Percentiles rank a stretch among this genome's conserved stretches.
These are phyloP conservation scores for Drosophila trichaetosa DNA, from an alignment of 2,888 invertebrate genomes.

Conservation along the genomic window DNA sequence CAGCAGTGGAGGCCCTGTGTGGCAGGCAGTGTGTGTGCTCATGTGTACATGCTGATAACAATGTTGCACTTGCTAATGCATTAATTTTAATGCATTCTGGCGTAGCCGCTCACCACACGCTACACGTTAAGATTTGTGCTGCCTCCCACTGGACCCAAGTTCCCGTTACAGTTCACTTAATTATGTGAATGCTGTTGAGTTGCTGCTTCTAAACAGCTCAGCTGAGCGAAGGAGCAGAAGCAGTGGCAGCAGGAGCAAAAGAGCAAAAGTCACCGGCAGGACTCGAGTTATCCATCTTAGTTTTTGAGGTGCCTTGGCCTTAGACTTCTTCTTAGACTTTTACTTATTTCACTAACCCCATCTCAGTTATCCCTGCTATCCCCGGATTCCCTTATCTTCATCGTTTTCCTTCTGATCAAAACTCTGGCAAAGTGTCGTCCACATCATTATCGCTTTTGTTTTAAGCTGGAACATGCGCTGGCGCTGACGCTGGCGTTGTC, in stretches of 20 bases:
- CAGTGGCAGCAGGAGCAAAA: constrained; percentile 4
- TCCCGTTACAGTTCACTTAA: constrained; percentile 65
- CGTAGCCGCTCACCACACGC: constrained; percentile 35
- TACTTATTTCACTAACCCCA: constrained; percentile 11
- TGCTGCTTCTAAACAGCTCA: constrained; percentile 34
- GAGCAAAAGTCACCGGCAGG: constrained; percentile 58
- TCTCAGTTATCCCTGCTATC: constrained; percentile 7
- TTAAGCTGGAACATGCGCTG: constrained; percentile 46
- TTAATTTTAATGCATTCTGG: constrained; percentile 78
- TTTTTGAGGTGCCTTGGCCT: constrained; percentile 61
- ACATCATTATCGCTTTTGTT: constrained; percentile 78
- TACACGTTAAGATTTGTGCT: constrained; percentile 49
- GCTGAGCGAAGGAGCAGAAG: neutral
- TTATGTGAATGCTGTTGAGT: constrained; percentile 68
- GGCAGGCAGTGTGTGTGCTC: constrained; percentile 63
- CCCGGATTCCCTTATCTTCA: constrained; percentile 13
- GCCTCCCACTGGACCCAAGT: constrained; percentile 35
- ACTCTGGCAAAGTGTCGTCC: constrained; percentile 72
- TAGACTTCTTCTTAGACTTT: constrained; percentile 12
- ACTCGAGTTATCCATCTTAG: constrained; percentile 75
- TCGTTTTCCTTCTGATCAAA: constrained; percentile 64
- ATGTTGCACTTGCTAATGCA: constrained; percentile 80
- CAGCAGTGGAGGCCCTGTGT: neutral
- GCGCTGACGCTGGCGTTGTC: constrained; percentile 7
- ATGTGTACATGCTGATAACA: constrained; percentile 79